A percentile compares a stretch with the other conserved stretches of the same genome.
Conservation (phyloP, 1,140 invertebrate species). For the Lysiphlebus fabarum region DNA sequence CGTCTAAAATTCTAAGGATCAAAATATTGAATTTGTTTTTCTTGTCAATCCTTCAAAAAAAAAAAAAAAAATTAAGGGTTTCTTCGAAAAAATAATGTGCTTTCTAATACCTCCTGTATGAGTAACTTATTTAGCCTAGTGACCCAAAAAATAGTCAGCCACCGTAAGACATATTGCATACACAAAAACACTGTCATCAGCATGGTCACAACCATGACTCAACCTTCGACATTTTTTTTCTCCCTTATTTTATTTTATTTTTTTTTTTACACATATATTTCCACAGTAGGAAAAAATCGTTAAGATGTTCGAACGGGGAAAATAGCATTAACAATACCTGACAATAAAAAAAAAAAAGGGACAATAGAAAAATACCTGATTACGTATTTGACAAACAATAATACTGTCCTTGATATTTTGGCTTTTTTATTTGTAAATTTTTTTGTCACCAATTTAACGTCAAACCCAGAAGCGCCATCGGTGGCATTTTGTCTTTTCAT, state of each 20-base stretch:
- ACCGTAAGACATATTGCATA: neutral
- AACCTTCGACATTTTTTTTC: neutral
- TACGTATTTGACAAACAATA: too few species aligned
- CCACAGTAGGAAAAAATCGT: neutral
- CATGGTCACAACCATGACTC: constrained; percentile 12
- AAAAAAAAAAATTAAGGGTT: too few species aligned
- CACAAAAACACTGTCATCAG: neutral
- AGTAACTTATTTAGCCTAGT: constrained; percentile 21
- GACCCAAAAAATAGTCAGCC: constrained; percentile 22
- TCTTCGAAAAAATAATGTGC: neutral
- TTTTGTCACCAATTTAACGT: neutral
- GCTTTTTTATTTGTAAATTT: too few species aligned
- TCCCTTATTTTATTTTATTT: too few species aligned
- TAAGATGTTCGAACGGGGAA: constrained; percentile 20
- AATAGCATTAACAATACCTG: neutral
- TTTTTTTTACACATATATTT: too few species aligned
- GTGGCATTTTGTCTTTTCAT: too few species aligned
- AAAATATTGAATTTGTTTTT: too few species aligned
- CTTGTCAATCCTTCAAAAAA: too few species aligned
- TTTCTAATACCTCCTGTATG: constrained; percentile 19
- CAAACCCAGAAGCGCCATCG: neutral
- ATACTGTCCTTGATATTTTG: too few species aligned
- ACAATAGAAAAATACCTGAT: too few species aligned
- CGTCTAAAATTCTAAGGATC: too few species aligned
- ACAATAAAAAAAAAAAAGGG: neutral